Conservation (phyloP, 1,140 invertebrate genomes). For the Drosophila albomicans region DNA sequence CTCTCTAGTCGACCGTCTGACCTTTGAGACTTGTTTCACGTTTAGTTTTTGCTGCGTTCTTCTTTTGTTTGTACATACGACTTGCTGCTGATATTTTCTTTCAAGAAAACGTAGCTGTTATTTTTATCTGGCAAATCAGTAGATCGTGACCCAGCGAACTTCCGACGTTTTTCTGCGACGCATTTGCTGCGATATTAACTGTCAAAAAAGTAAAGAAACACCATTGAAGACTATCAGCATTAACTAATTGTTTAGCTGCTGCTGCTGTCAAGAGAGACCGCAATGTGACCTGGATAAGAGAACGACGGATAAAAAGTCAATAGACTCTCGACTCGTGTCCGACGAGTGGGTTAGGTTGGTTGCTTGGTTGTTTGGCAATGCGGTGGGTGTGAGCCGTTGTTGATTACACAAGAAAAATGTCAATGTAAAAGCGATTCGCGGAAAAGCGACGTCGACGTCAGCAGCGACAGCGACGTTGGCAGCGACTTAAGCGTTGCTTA, state of each 20-base stretch:
- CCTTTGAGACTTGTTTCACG: not conserved
- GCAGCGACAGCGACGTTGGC: not conserved
- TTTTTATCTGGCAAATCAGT: slow-evolving; percentile 9
- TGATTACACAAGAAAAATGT: slow-evolving; percentile 74
- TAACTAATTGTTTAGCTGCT: slow-evolving; percentile 4
- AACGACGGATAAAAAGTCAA: slow-evolving; percentile 18
- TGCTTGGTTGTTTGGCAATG: slow-evolving; percentile 51
- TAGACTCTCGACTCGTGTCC: slow-evolving; percentile 14
- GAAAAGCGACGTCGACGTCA: slow-evolving; percentile 47
- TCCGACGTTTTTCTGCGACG: slow-evolving; percentile 12
- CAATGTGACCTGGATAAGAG: slow-evolving; percentile 8
- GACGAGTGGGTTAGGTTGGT: slow-evolving; percentile 3
- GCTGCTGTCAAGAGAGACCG: not conserved
- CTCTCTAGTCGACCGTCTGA: not conserved
- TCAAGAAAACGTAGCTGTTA: slow-evolving; percentile 2
- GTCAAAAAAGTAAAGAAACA: not conserved
- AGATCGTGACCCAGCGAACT: slow-evolving; percentile 29
- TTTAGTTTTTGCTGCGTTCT: not conserved
- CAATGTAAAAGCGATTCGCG: slow-evolving; percentile 72
- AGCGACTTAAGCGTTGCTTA: slow-evolving; percentile 17
- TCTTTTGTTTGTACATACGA: not conserved
- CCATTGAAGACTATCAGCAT: not conserved
- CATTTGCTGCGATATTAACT: too few relatives aligned
- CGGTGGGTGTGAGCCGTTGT: slow-evolving; percentile 47
- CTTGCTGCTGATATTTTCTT: not conserved